Evolutionary conservation across 2,888 invertebrate species (phyloP).

Genomic region (Philereme transversata): DNA sequence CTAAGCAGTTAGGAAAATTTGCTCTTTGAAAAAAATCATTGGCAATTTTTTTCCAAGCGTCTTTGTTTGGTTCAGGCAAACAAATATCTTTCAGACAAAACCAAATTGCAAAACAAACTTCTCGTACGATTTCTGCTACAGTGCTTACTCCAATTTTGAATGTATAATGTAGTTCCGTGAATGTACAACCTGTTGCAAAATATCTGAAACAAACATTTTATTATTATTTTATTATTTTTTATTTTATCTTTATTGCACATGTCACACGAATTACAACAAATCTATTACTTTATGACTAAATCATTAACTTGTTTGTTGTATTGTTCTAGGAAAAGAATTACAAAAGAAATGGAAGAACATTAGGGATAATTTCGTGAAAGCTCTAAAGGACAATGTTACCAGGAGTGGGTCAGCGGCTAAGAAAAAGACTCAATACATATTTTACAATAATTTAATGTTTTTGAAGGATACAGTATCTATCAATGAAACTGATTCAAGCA

Average conservation of each 20-base stretch:
- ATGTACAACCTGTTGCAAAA: constrained; percentile 27
- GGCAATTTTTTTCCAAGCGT: constrained; percentile 35
- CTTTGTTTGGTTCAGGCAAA: constrained; percentile 36
- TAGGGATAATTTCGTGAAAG: constrained; percentile 32
- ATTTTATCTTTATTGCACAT: constrained; percentile 2
- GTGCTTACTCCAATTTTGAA: constrained; percentile 38
- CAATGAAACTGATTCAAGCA: constrained; percentile 27
- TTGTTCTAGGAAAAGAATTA: constrained; percentile 32
- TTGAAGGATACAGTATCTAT: constrained; percentile 33
- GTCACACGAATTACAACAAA: constrained; percentile 27
- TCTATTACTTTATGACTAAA: constrained; percentile 27
- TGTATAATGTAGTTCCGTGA: constrained; percentile 20
- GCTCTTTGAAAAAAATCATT: constrained; percentile 34
- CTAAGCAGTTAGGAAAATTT: constrained; percentile 6
- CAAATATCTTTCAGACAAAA: constrained; percentile 40
- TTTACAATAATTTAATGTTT: constrained; percentile 34
- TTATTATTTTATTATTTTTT: constrained; percentile 6
- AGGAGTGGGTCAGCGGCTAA: constrained; percentile 33
- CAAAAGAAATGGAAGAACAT: constrained; percentile 34
- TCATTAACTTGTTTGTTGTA: constrained; percentile 27
- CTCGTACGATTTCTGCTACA: constrained; percentile 39
- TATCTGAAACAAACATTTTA: neutral
- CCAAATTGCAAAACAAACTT: constrained; percentile 36
- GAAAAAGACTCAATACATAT: constrained; percentile 33
- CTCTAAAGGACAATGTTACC: constrained; percentile 29